Conservation (phyloP, 1,140 invertebrate genomes). For the Atta colombica region DNA sequence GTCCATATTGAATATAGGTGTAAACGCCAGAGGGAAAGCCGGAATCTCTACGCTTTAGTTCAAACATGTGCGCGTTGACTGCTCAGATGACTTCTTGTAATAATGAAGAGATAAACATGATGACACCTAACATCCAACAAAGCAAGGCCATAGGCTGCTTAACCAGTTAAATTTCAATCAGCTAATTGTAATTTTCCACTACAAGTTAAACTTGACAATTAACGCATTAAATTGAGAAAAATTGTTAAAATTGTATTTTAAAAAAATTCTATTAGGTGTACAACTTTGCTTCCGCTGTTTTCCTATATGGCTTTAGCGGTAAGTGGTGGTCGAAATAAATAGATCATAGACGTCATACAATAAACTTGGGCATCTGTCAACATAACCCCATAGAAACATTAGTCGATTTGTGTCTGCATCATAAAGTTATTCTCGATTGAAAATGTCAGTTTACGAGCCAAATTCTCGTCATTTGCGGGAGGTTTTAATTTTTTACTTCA, state of each 20-base stretch:
- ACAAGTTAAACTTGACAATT: not conserved
- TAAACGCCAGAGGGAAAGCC: slow-evolving; percentile 38
- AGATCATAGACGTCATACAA: no score
- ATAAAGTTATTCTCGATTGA: no score
- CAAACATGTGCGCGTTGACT: slow-evolving; percentile 29
- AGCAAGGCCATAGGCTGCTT: not conserved
- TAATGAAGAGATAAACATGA: slow-evolving; percentile 27
- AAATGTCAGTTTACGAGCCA: no score
- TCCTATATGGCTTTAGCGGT: no score
- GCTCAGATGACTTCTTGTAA: slow-evolving; percentile 48
- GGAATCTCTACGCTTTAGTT: slow-evolving; percentile 27
- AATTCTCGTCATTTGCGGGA: no score
- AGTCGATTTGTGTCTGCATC: no score
- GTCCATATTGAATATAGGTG: slow-evolving; percentile 50
- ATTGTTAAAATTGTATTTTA: not conserved
- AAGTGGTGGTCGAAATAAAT: no score
- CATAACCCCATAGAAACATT: no score
- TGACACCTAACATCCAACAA: not conserved
- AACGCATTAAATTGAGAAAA: not conserved
- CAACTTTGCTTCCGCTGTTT: no score
- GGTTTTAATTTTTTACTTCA: no score
- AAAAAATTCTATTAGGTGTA: not conserved
- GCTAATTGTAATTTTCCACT: not conserved
- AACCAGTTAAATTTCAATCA: not conserved
- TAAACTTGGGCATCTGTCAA: no score